phyloP scores from a whole-genome alignment of 2,888 invertebrate species.

The Piscicola geometra region DNA sequence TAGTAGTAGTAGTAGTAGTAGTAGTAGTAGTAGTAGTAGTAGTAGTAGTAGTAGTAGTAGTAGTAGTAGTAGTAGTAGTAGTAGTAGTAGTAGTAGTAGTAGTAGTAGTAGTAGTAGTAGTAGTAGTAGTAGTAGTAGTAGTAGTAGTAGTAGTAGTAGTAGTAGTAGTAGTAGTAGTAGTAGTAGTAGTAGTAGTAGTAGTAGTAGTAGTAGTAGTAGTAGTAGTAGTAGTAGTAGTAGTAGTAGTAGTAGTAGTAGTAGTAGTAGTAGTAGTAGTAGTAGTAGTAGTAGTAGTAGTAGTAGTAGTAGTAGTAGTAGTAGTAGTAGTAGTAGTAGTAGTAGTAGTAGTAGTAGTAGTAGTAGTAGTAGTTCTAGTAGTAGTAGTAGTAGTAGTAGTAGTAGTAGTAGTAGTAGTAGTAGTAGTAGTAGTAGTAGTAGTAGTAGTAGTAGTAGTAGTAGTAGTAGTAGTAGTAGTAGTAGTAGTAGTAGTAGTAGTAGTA shows the following conservation, averaged over 20 bases:
- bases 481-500: too few relatives aligned
- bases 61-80: constrained; percentile 3
- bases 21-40: constrained; percentile 9
- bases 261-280: constrained; percentile 14
- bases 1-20: constrained; percentile 9
- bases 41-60: constrained; percentile 10
- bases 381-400: background rate
- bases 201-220: constrained; percentile 28
- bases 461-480: too few relatives aligned
- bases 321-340: constrained; percentile 27
- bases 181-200: constrained; percentile 21
- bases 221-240: constrained; percentile 15
- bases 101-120: too few relatives aligned
- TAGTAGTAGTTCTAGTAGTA: background rate
- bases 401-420: too few relatives aligned
- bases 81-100: background rate
- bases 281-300: constrained; percentile 12
- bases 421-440: too few relatives aligned
- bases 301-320: constrained; percentile 28
- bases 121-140: too few relatives aligned
- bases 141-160: constrained; percentile 1
- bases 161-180: constrained; percentile 15
- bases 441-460: too few relatives aligned
- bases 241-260: constrained; percentile 8
- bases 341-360: constrained; percentile 22